phyloP scores from a whole-genome alignment of 2,113 vertebrate species.

The Oncorhynchus masou region DNA sequence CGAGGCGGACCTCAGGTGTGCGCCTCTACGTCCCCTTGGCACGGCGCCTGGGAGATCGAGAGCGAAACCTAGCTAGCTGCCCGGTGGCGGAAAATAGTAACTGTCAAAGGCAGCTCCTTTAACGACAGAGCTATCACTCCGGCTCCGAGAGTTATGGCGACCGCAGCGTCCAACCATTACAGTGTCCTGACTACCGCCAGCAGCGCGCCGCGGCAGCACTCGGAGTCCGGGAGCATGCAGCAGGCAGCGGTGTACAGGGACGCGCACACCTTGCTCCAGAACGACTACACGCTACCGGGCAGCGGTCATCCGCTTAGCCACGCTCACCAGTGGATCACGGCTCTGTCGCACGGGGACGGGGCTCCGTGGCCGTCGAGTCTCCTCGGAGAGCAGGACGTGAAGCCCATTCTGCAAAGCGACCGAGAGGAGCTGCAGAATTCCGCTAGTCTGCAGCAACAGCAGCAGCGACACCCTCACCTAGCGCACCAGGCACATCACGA shows the following conservation, averaged over 20 bases:
- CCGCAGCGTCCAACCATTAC: conserved; percentile 97
- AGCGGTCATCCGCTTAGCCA: conserved; percentile 92
- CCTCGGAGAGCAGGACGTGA: conserved; percentile 91
- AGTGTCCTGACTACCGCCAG: conserved; percentile 84
- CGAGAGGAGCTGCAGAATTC: conserved; percentile 81
- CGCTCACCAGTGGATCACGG: conserved; percentile 95
- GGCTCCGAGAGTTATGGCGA: conserved; percentile 91
- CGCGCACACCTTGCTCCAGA: conserved; percentile 88
- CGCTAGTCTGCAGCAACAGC: conserved; percentile 76
- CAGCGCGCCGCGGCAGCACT: conserved; percentile 87
- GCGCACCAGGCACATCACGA: conserved; percentile 87
- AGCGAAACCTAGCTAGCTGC: conserved; percentile 66
- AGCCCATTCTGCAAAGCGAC: conserved; percentile 84
- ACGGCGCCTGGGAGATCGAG: conserved; percentile 80
- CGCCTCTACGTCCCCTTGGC: conserved; percentile 84
- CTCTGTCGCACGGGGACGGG: conserved; percentile 89
- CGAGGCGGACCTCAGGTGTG: conserved; percentile 87
- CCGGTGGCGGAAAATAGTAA: conserved; percentile 84
- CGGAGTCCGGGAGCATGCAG: conserved; percentile 91
- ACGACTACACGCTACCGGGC: conserved; percentile 84
- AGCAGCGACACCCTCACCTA: conserved; percentile 78
- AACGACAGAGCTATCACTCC: conserved; percentile 85
- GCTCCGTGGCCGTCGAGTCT: conserved; percentile 87
- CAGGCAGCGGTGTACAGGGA: conserved; percentile 89
- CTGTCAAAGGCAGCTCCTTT: conserved; percentile 86